phyloP scores from a whole-genome alignment of 2,113 vertebrate species.

The Saccopteryx leptura region DNA sequence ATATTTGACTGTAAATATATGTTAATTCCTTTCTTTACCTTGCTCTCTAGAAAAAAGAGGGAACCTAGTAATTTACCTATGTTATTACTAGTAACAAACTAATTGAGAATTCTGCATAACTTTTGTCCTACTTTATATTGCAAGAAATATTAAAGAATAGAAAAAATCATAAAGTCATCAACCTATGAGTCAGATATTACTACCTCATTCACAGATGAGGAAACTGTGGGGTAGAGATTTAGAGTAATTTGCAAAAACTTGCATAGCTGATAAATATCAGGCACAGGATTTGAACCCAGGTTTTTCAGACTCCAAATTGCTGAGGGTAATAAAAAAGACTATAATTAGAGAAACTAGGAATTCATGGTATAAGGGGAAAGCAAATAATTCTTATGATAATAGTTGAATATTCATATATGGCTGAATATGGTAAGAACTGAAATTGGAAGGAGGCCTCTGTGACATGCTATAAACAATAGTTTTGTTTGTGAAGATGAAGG shows the following conservation, averaged over 20 bases:
- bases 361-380: background rate
- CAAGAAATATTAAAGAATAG: background rate
- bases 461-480: background rate
- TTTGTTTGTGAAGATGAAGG: background rate
- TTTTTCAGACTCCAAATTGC: background rate
- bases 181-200: background rate
- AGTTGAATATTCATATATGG: background rate
- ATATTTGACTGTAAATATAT: background rate
- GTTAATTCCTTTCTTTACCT: background rate
- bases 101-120: background rate
- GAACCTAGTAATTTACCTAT: background rate
- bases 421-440: background rate
- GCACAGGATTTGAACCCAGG: background rate
- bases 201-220: background rate
- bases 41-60: background rate
- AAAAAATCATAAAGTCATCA: background rate
- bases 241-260: background rate
- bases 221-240: background rate
- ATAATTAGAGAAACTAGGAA: background rate
- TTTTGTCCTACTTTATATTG: background rate
- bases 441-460: background rate
- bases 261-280: background rate
- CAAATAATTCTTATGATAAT: background rate
- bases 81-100: background rate
- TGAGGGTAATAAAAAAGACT: background rate